phyloP scores from a whole-genome alignment of 1,140 invertebrate genomes.

The Chironomus striatipennis region DNA sequence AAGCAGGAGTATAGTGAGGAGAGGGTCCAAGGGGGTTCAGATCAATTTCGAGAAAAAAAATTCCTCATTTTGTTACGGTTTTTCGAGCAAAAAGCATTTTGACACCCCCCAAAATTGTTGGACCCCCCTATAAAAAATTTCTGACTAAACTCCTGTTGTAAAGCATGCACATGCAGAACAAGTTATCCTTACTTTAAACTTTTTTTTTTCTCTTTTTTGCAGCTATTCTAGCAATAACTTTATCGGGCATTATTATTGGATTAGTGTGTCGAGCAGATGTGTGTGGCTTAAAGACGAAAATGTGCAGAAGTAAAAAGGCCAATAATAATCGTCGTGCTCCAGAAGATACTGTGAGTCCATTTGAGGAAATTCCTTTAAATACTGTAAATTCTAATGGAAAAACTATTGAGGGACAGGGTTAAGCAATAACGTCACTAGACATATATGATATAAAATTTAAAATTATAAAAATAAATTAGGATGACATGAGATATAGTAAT shows the following conservation, averaged over 20 bases:
- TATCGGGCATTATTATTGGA: neutral
- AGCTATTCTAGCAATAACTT: neutral
- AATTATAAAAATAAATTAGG: neutral
- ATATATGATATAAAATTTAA: neutral
- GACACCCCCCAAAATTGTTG: too few species aligned
- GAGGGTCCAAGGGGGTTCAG: too few species aligned
- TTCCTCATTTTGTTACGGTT: too few species aligned
- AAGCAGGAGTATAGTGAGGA: too few species aligned
- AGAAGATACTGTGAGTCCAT: neutral
- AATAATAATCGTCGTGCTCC: neutral
- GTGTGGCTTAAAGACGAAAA: neutral
- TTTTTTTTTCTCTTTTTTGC: neutral
- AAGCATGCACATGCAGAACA: too few species aligned
- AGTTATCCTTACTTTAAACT: neutral
- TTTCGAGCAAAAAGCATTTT: too few species aligned
- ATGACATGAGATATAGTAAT: neutral
- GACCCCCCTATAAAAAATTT: too few species aligned
- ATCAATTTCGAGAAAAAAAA: too few species aligned
- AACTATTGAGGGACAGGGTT: neutral
- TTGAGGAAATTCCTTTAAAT: slow-evolving; percentile 7
- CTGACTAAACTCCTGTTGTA: too few species aligned
- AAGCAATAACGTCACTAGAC: neutral
- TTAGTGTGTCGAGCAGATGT: neutral
- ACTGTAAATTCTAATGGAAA: neutral
- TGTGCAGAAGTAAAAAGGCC: neutral